phyloP scores from a whole-genome alignment of 2,888 invertebrate genomes.

The Pollenia amentaria region DNA sequence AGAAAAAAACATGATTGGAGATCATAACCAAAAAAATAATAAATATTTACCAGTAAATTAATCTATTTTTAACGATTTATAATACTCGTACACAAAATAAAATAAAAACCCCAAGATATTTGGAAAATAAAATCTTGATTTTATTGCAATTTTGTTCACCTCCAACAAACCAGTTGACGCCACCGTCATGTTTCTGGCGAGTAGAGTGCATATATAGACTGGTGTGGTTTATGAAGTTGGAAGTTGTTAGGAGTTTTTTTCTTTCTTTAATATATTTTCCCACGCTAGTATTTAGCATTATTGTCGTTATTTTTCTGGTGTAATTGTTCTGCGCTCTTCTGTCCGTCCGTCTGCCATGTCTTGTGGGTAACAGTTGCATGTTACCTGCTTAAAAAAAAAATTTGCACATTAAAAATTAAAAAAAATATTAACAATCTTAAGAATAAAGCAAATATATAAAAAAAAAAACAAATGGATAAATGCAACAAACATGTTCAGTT shows the following conservation, averaged over 20 bases:
- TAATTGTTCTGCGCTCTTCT: constrained; percentile 52
- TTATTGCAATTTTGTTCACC: not conserved
- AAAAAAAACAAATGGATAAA: constrained; percentile 5
- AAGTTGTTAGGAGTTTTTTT: not conserved
- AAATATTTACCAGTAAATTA: constrained; percentile 24
- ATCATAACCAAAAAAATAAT: constrained; percentile 22
- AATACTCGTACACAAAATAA: not conserved
- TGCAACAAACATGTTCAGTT: constrained; percentile 23
- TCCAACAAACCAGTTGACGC: constrained; percentile 27
- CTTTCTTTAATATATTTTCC: constrained; percentile 25
- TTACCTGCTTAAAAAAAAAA: constrained; percentile 21
- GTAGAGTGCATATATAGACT: not conserved
- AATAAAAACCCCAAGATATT: constrained; percentile 41
- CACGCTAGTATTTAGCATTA: constrained; percentile 65
- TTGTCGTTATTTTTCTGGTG: constrained; percentile 55
- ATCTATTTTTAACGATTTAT: constrained; percentile 30
- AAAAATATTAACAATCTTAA: constrained; percentile 19
- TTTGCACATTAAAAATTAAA: constrained; percentile 18
- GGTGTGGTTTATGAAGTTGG: constrained; percentile 31
- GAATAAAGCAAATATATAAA: constrained; percentile 28
- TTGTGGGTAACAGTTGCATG: constrained; percentile 59
- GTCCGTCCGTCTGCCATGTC: not conserved
- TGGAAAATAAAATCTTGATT: constrained; percentile 19
- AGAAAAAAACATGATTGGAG: constrained; percentile 5
- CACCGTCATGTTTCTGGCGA: not conserved